A percentile compares a stretch with the other conserved stretches of the same genome.
Evolutionary conservation across 2,113 vertebrate species (phyloP).

Genomic region (Hepsetus odoe): DNA sequence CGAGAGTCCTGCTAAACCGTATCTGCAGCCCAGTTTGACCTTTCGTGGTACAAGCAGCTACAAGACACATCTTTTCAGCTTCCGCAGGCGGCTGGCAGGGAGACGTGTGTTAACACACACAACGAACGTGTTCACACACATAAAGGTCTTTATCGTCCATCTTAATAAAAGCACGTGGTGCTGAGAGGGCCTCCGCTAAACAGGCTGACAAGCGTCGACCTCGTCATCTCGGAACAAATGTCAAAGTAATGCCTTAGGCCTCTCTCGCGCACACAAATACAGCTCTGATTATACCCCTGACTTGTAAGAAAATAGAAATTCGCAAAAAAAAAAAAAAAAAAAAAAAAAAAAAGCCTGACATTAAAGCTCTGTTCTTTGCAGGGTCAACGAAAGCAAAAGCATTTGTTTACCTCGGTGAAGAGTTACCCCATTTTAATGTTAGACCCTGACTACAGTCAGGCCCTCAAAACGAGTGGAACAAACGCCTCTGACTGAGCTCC

Average conservation of each 20-base stretch:
- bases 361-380: conserved; percentile 43
- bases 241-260: conserved; percentile 66
- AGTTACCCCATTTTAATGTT: too few species aligned
- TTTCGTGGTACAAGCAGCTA: conserved; percentile 63
- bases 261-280: conserved; percentile 48
- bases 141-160: conserved; percentile 65
- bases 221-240: conserved; percentile 69
- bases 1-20: conserved; percentile 62
- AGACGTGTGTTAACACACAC: conserved; percentile 57
- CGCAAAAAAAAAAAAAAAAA: too few species aligned
- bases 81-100: conserved; percentile 54
- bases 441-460: not conserved
- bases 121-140: not conserved
- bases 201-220: conserved; percentile 64
- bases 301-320: conserved; percentile 63
- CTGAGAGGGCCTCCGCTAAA: conserved; percentile 65
- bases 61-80: conserved; percentile 63
- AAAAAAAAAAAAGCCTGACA: conserved; percentile 46
- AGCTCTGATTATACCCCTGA: conserved; percentile 67
- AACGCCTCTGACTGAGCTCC: too few species aligned
- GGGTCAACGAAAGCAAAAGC: conserved; percentile 60
- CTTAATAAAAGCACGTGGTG: conserved; percentile 71
- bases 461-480: too few species aligned
- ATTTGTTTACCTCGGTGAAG: conserved; percentile 61
- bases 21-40: conserved; percentile 64